Evolutionary conservation across 2,888 invertebrate genomes (phyloP).

Genomic region (Agonopterix arenella): DNA sequence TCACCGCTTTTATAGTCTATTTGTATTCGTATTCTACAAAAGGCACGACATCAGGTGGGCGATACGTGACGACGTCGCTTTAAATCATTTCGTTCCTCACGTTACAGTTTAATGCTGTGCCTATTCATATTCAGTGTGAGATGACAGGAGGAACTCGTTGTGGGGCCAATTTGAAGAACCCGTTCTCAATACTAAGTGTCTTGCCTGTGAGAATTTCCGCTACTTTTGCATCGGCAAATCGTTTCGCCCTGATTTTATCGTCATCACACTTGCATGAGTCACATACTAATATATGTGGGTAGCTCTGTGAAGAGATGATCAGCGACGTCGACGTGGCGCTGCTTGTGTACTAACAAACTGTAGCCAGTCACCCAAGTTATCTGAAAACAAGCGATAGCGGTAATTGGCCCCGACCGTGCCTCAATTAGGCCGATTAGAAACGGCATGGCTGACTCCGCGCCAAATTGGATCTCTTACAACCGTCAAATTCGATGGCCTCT

Average conservation of each 20-base stretch:
- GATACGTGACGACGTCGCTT: constrained; percentile 10
- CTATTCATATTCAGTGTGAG: constrained; percentile 32
- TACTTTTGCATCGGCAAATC: constrained; percentile 30
- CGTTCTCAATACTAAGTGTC: constrained; percentile 30
- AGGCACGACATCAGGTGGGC: background rate
- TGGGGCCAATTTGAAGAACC: constrained; percentile 42
- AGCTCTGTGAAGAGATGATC: too few relatives aligned
- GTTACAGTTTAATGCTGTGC: constrained; percentile 28
- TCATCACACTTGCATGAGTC: background rate
- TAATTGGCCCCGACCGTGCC: constrained; percentile 44
- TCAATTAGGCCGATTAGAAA: constrained; percentile 54
- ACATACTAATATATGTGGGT: too few relatives aligned
- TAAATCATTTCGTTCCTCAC: constrained; percentile 31
- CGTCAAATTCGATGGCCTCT: constrained; percentile 27
- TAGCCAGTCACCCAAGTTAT: constrained; percentile 13
- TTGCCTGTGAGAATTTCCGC: constrained; percentile 30
- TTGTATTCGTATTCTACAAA: constrained; percentile 14
- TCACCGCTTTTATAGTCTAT: constrained; percentile 12
- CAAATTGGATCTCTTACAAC: constrained; percentile 43
- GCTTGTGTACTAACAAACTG: background rate
- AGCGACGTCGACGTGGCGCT: too few relatives aligned
- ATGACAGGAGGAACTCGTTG: constrained; percentile 20
- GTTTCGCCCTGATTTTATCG: constrained; percentile 27
- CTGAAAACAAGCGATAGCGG: constrained; percentile 24
- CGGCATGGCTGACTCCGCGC: constrained; percentile 27